Conservation (phyloP, 2,888 invertebrate species). For the Drosophila colorata region DNA sequence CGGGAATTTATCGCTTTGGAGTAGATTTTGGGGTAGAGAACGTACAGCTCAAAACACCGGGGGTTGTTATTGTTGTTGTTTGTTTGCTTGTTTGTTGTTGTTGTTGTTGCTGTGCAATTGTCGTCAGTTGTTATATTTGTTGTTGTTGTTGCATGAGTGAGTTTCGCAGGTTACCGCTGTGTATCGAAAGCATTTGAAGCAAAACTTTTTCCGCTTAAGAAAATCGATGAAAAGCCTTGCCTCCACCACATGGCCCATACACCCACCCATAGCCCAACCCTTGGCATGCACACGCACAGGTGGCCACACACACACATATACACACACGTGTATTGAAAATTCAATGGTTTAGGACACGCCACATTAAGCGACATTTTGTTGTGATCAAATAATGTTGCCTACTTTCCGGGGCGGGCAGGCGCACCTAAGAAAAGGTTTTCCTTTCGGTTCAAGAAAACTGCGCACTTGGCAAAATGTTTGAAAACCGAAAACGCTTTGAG, state of each 20-base stretch:
- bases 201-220: conserved; percentile 66
- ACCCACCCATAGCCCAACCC: conserved; percentile 19
- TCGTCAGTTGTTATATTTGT: conserved; percentile 33
- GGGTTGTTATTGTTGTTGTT: conserved; percentile 50
- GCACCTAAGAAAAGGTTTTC: conserved; percentile 37
- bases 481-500: conserved; percentile 27
- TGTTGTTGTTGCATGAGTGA: conserved; percentile 64
- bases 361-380: conserved; percentile 79
- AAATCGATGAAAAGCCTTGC: conserved; percentile 61
- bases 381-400: conserved; percentile 64
- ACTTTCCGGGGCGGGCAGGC: conserved; percentile 45
- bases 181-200: conserved; percentile 37
- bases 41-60: conserved; percentile 17
- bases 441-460: conserved; percentile 50
- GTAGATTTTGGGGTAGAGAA: conserved; percentile 61
- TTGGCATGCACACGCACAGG: conserved; percentile 53
- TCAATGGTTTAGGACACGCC: conserved; percentile 56
- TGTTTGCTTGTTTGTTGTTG: conserved; percentile 41
- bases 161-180: conserved; percentile 36
- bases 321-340: conserved; percentile 9
- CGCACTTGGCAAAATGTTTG: conserved; percentile 48
- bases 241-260: neutral
- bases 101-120: conserved; percentile 52
- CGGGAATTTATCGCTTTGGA: conserved; percentile 77
- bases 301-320: conserved; percentile 31